Conservation (phyloP, 2,797 vertebrate genomes). For the Enteromius trimaculatus region DNA sequence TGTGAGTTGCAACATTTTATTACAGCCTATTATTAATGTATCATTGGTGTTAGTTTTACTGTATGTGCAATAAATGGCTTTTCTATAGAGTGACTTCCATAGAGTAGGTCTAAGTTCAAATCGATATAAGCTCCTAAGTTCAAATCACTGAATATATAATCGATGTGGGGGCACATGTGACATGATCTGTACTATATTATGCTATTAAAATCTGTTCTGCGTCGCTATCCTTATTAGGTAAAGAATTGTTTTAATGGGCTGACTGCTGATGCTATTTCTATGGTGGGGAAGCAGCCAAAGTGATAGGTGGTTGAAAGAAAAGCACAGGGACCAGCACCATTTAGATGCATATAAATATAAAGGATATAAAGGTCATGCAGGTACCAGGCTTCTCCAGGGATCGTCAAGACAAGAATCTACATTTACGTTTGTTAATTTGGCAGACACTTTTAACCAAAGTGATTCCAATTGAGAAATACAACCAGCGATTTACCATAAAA, state of each 20-base stretch:
- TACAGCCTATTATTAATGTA: neutral
- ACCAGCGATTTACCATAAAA: too few relatives aligned
- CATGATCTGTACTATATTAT: neutral
- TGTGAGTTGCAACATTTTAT: conserved; percentile 80
- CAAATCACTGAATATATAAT: neutral
- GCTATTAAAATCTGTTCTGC: neutral
- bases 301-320: neutral
- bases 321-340: neutral
- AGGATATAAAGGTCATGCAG: neutral
- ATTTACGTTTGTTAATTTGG: too few relatives aligned
- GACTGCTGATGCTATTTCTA: neutral
- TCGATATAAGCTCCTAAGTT: neutral
- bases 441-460: too few relatives aligned
- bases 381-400: neutral
- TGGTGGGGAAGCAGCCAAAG: neutral
- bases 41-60: neutral
- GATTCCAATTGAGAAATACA: neutral
- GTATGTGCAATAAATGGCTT: neutral
- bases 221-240: neutral
- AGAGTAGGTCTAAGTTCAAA: neutral
- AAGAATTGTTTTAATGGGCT: neutral
- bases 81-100: neutral
- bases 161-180: neutral
- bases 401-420: neutral
- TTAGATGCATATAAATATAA: too few relatives aligned